A percentile compares a stretch with the other conserved stretches of the same genome.
Conservation (phyloP, 2,888 invertebrate species). For the Pristionchus arcanus region DNA sequence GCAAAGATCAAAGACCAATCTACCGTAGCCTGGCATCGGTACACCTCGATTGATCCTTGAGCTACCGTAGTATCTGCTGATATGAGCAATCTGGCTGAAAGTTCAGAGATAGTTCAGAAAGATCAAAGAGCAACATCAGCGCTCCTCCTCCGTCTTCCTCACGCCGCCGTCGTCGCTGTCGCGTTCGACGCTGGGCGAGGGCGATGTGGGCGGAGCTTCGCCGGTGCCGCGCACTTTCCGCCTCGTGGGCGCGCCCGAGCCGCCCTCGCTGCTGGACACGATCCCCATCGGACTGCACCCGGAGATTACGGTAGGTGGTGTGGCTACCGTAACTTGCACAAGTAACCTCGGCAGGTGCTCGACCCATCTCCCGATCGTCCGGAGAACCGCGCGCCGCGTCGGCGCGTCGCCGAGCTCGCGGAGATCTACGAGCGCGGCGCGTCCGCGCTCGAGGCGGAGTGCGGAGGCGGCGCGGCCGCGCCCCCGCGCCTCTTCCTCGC, state of each 20-base stretch:
- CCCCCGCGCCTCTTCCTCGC: background rate
- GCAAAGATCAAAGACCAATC: background rate
- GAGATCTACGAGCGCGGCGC: constrained; percentile 52
- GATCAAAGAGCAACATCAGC: constrained; percentile 44
- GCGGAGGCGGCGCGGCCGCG: background rate
- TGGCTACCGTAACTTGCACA: background rate
- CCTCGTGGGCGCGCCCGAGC: background rate
- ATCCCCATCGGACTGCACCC: constrained; percentile 55
- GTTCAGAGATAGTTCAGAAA: background rate
- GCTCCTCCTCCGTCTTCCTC: constrained; percentile 33
- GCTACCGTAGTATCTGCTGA: background rate
- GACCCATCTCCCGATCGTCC: constrained; percentile 50
- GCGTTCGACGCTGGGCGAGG: background rate
- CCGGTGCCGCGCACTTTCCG: background rate
- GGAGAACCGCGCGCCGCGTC: constrained; percentile 20
- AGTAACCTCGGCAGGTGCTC: background rate
- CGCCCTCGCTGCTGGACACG: background rate
- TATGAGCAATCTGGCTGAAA: too few species aligned
- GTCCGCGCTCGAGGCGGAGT: background rate
- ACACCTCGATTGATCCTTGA: background rate
- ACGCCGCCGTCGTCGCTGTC: constrained; percentile 6
- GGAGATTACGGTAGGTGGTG: constrained; percentile 25
- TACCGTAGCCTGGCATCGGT: background rate
- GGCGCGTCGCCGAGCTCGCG: constrained; percentile 40
- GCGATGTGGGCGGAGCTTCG: background rate